These are phyloP conservation scores for Irena cyanogastra DNA, from an alignment of 2,113 vertebrate species.

Conservation along the genomic window DNA sequence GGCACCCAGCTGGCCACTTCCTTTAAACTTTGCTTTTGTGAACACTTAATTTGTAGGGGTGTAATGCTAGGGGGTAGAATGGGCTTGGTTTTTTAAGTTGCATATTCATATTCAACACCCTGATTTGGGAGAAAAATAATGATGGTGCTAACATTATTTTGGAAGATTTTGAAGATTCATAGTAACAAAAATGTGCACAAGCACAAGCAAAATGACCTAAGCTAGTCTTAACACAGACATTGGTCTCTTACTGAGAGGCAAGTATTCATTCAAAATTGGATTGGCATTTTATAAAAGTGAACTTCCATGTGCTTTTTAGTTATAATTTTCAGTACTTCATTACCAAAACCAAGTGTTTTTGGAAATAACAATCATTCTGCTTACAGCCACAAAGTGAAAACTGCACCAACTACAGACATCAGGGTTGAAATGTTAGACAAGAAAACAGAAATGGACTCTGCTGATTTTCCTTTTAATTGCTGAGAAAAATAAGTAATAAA, in stretches of 20 bases:
- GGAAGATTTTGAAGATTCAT: background rate
- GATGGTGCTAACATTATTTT: background rate
- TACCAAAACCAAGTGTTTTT: background rate
- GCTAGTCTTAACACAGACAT: background rate
- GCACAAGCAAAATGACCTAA: background rate
- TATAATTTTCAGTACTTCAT: background rate
- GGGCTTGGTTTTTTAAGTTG: background rate
- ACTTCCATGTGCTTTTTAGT: background rate
- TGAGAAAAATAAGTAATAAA: background rate
- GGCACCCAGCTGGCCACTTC: background rate
- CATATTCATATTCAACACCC: background rate
- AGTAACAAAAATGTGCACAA: background rate
- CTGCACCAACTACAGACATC: background rate
- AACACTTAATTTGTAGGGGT: background rate
- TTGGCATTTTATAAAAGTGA: background rate
- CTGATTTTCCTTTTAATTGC: background rate
- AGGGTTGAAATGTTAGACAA: background rate
- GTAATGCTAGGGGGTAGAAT: background rate
- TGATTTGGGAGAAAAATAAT: background rate
- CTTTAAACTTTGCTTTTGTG: background rate
- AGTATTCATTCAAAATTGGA: background rate
- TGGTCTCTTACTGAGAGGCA: background rate
- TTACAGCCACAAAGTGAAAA: background rate
- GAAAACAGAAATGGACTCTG: background rate
- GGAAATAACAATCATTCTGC: background rate